These are phyloP conservation scores for Alligator sinensis DNA, from an alignment of 2,113 vertebrate species.

Conservation along the genomic window DNA sequence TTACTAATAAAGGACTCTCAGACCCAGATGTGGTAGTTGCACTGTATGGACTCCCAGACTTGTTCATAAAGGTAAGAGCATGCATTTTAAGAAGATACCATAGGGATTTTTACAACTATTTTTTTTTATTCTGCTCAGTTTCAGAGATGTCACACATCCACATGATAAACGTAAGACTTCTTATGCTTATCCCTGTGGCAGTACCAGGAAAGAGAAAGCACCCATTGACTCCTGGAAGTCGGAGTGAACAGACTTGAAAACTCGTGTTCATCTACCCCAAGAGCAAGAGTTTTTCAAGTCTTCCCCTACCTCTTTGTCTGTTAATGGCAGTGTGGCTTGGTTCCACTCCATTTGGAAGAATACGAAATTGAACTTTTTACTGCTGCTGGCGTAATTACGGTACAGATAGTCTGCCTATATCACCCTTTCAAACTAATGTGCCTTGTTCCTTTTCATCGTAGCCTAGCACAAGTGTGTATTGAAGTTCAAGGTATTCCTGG, in stretches of 20 bases:
- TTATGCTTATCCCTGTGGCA: background rate
- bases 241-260: background rate
- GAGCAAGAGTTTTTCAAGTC: background rate
- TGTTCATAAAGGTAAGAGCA: background rate
- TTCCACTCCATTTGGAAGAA: background rate
- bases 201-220: background rate
- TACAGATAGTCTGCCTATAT: background rate
- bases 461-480: background rate
- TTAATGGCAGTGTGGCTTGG: background rate
- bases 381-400: background rate
- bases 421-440: background rate
- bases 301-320: background rate
- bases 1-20: constrained; percentile 44
- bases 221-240: background rate
- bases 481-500: background rate
- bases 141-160: background rate
- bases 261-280: background rate
- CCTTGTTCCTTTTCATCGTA: background rate
- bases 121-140: background rate
- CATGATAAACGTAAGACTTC: background rate
- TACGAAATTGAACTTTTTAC: background rate
- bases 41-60: background rate
- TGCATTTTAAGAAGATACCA: background rate
- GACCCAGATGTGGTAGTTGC: constrained; percentile 27
- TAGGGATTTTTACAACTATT: background rate